phyloP scores from a whole-genome alignment of 2,797 vertebrate species.

The Leptoclinus maculatus region DNA sequence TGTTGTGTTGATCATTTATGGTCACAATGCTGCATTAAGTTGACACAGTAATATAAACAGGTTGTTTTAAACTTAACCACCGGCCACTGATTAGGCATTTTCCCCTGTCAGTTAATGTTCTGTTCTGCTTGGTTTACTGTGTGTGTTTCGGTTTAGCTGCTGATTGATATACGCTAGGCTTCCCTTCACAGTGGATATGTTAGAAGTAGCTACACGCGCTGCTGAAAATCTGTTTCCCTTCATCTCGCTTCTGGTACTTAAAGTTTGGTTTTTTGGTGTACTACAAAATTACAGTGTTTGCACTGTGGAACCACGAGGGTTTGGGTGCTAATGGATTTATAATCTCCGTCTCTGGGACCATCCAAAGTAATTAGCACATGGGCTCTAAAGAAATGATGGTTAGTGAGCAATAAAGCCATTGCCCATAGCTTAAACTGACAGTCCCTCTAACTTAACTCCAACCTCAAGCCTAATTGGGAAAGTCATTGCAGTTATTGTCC shows the following conservation, averaged over 20 bases:
- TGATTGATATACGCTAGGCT: constrained; percentile 58
- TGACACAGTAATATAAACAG: constrained; percentile 26
- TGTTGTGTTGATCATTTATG: constrained; percentile 30
- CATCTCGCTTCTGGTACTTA: constrained; percentile 60
- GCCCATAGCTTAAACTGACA: constrained; percentile 91
- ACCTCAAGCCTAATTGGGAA: constrained; percentile 92
- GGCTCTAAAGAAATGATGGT: constrained; percentile 95
- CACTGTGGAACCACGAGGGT: constrained; percentile 78
- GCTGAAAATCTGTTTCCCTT: constrained; percentile 64
- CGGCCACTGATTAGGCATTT: constrained; percentile 37
- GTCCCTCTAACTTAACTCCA: constrained; percentile 91
- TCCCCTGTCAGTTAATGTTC: constrained; percentile 45
- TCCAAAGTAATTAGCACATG: constrained; percentile 95
- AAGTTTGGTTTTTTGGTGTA: constrained; percentile 68
- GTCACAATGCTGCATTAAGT: constrained; percentile 18
- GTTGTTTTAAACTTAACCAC: constrained; percentile 30
- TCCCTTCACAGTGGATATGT: constrained; percentile 37
- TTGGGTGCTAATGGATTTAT: constrained; percentile 94
- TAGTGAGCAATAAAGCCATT: constrained; percentile 98
- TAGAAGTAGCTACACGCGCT: constrained; percentile 35
- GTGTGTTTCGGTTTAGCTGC: constrained; percentile 54
- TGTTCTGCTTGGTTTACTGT: constrained; percentile 46
- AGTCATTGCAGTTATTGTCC: constrained; percentile 90
- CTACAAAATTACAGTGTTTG: constrained; percentile 79
- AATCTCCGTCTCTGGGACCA: constrained; percentile 90